A percentile compares a stretch with the other conserved stretches of the same genome.
Conservation (phyloP, 1,140 invertebrate genomes). For the Dreissena rostriformis region DNA sequence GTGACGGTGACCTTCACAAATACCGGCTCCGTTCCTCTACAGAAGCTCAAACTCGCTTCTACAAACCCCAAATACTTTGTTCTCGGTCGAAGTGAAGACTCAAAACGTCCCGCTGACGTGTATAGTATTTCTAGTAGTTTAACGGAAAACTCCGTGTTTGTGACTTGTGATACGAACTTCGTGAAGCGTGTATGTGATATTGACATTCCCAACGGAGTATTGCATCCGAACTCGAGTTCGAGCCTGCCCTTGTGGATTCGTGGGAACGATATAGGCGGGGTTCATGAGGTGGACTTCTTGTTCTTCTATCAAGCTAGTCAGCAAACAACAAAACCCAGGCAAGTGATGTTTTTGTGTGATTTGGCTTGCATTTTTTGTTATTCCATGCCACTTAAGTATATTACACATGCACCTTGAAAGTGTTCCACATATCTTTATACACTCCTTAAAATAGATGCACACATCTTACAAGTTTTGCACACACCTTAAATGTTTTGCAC, state of each 20-base stretch:
- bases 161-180: slow-evolving; percentile 32
- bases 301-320: slow-evolving; percentile 88
- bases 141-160: slow-evolving; percentile 30
- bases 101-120: slow-evolving; percentile 68
- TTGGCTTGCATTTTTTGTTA: no score
- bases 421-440: no score
- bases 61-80: slow-evolving; percentile 87
- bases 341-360: background rate
- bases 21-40: slow-evolving; percentile 86
- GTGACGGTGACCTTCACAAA: slow-evolving; percentile 88
- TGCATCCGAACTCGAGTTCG: slow-evolving; percentile 84
- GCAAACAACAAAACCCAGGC: slow-evolving; percentile 79
- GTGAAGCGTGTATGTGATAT: slow-evolving; percentile 63
- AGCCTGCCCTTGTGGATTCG: slow-evolving; percentile 86
- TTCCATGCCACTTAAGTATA: no score
- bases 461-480: no score
- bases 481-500: no score
- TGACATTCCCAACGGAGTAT: slow-evolving; percentile 72
- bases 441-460: no score
- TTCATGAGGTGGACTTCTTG: slow-evolving; percentile 86
- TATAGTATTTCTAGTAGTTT: slow-evolving; percentile 62
- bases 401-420: no score
- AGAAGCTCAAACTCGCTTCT: slow-evolving; percentile 86
- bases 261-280: slow-evolving; percentile 86
- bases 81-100: slow-evolving; percentile 79